Percentiles rank a stretch among this genome's conserved stretches.
Conservation (phyloP, 2,797 vertebrate species). For the Staurois parvus region DNA sequence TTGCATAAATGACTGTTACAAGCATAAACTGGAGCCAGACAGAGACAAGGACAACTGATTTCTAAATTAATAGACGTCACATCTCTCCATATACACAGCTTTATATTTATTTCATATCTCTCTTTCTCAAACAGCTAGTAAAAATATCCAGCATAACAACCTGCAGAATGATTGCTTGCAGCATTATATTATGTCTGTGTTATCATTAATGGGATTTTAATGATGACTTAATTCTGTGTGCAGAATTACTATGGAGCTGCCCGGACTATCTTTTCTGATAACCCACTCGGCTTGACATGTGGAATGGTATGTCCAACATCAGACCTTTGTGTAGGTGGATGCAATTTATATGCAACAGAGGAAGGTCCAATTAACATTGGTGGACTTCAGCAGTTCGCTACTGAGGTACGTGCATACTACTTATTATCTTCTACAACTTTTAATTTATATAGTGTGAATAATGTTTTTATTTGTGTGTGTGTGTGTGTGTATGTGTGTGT, state of each 20-base stretch:
- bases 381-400: slow-evolving; percentile 93
- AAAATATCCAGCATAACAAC: slow-evolving; percentile 36
- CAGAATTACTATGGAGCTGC: slow-evolving; percentile 90
- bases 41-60: background rate
- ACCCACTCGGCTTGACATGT: slow-evolving; percentile 93
- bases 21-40: background rate
- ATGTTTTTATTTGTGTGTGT: too few relatives aligned
- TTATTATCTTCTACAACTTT: background rate
- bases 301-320: slow-evolving; percentile 96
- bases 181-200: slow-evolving; percentile 39
- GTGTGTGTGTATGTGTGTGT: too few relatives aligned
- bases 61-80: background rate
- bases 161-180: slow-evolving; percentile 44
- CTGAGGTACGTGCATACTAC: slow-evolving; percentile 80
- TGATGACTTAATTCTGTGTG: slow-evolving; percentile 42
- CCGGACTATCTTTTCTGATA: slow-evolving; percentile 91
- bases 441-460: too few relatives aligned
- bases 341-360: slow-evolving; percentile 91
- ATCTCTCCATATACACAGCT: background rate
- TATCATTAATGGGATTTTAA: slow-evolving; percentile 20
- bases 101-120: background rate
- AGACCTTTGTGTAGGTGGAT: slow-evolving; percentile 94
- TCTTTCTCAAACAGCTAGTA: slow-evolving; percentile 8
- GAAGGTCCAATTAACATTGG: slow-evolving; percentile 96
- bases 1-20: background rate